Base-by-base conservation (phyloP, 2,888 invertebrate genomes). In the Tipula lateralis region DNA sequence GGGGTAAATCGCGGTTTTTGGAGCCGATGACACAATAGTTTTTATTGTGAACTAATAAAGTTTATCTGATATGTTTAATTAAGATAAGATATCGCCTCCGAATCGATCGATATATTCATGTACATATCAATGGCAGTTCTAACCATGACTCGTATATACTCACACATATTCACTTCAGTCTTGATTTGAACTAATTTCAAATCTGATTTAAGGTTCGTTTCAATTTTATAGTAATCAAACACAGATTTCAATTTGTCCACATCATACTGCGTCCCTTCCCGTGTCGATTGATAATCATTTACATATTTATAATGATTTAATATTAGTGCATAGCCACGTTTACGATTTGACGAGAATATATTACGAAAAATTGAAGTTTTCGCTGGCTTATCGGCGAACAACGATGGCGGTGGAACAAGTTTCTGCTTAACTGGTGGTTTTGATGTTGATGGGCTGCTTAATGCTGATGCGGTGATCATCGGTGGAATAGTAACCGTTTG, bases 221-320 rank as follows among this genome's bases (percentile, higher is more conserved):
- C 87, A 85, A 90, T 87, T 66, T 88, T 89, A 7, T 87, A 88
- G 12, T 84, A 83, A 83, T 87, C 86, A 66, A 90, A 89, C 12
- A 88, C 87, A 29, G 86, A 85, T 0, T 86, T 85, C 44, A 90
- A 84, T 1, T 85, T n/a, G 84, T 87, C 87, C 3, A 89, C 90
- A 86, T 90, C 90, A 83, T 87, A 86, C 7, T 86, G 85, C 84
- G 88, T 89, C 16, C 89, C 90, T 7, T 30, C 83, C n/a, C 83
- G 30, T 36, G 32, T 83, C 4, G 32, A 34, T 83, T 32, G 83
- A 34, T 24, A 24, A 36, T 19, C 19, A 85, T 50, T 82, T 29
- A n/a, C 82, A n/a, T 82, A 82, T 29, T 30, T 30, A 6, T 82
- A 30, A 13, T 82, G 82, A n/a, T 82, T 82, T 32, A 82, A n/a